Evolutionary conservation across 2,797 vertebrate genomes (phyloP).

Genomic region (Channa striata): DNA sequence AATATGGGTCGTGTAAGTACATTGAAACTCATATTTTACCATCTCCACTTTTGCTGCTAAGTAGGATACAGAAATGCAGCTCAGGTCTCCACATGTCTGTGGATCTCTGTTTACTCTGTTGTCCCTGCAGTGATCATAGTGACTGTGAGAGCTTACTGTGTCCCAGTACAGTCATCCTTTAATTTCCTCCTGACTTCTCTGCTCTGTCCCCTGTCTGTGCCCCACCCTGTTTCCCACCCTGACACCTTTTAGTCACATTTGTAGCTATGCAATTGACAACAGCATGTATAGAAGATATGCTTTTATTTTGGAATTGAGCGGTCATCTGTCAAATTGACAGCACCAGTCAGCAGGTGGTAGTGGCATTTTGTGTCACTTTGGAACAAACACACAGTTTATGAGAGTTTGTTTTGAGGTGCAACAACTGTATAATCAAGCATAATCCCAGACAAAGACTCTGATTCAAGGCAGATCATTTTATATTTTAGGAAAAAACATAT

Average conservation of each 20-base stretch:
- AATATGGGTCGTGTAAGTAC: slow-evolving; percentile 92
- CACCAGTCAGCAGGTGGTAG: slow-evolving; percentile 6
- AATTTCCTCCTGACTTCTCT: slow-evolving; percentile 23
- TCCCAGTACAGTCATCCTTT: slow-evolving; percentile 10
- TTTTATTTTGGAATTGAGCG: too few relatives aligned
- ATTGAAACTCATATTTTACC: rapidly evolving
- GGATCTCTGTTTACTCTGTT: neutral
- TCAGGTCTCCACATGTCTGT: neutral
- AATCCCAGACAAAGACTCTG: too few relatives aligned
- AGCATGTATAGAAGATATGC: too few relatives aligned
- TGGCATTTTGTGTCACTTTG: neutral
- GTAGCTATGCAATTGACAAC: neutral
- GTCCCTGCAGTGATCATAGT: rapidly evolving
- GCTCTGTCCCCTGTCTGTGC: neutral
- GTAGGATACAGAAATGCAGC: neutral
- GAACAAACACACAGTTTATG: too few relatives aligned
- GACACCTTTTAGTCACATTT: slow-evolving; percentile 6
- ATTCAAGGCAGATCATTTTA: too few relatives aligned
- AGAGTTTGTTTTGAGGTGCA: too few relatives aligned
- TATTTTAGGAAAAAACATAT: too few relatives aligned
- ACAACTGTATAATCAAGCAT: too few relatives aligned
- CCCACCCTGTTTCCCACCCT: too few relatives aligned
- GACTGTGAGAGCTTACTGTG: neutral
- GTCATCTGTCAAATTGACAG: slow-evolving; percentile 16
- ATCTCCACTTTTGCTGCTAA: neutral